Conservation (phyloP, 2,113 vertebrate species). For the Mustela nigripes region DNA sequence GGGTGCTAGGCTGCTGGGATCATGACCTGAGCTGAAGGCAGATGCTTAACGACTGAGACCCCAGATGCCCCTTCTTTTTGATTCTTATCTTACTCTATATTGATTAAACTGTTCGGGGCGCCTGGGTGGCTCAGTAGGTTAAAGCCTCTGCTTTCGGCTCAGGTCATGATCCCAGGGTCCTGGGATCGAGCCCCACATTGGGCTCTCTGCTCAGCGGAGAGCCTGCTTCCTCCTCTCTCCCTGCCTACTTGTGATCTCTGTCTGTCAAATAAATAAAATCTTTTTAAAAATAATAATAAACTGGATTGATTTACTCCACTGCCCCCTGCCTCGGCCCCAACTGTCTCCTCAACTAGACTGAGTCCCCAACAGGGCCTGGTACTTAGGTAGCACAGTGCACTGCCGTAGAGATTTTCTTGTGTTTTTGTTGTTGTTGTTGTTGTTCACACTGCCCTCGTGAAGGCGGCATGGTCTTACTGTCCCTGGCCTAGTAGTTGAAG, state of each 20-base stretch:
- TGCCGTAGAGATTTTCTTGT: neutral
- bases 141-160: too few species aligned
- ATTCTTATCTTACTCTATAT: neutral
- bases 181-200: too few species aligned
- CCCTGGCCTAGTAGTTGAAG: neutral
- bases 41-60: too few species aligned
- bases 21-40: too few species aligned
- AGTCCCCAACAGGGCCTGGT: neutral
- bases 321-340: neutral
- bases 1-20: too few species aligned
- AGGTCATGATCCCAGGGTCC: too few species aligned
- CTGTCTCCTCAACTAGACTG: neutral
- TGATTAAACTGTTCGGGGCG: neutral
- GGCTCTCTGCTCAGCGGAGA: too few species aligned
- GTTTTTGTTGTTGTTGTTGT: neutral
- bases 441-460: neutral
- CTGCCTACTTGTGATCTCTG: too few species aligned
- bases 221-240: too few species aligned
- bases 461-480: neutral
- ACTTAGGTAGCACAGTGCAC: neutral
- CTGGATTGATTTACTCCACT: neutral
- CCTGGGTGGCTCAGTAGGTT: too few species aligned
- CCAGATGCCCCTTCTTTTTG: neutral
- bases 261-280: too few species aligned
- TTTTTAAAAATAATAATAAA: neutral